phyloP scores from a whole-genome alignment of 2,113 vertebrate species.

The Ivindomyrus marchei region DNA sequence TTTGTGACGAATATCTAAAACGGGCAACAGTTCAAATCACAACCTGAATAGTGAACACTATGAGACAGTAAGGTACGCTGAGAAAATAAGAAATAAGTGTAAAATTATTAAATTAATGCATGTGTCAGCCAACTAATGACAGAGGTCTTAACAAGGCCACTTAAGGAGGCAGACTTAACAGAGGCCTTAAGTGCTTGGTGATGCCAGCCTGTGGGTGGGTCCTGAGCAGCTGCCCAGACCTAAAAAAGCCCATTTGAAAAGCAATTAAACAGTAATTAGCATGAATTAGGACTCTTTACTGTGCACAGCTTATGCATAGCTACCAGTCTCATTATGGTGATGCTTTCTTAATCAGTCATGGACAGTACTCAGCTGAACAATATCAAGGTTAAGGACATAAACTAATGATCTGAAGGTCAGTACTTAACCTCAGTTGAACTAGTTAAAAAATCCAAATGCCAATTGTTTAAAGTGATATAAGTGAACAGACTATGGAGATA shows the following conservation, averaged over 20 bases:
- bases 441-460: background rate
- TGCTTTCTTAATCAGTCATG: background rate
- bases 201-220: background rate
- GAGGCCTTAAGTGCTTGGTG: background rate
- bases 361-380: background rate
- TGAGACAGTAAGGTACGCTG: background rate
- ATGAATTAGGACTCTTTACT: slow-evolving; percentile 8
- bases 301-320: background rate
- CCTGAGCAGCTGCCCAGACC: background rate
- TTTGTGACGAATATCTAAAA: background rate
- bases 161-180: background rate
- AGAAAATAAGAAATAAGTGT: background rate
- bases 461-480: background rate
- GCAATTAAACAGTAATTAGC: slow-evolving; percentile 23
- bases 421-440: background rate
- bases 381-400: background rate
- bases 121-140: background rate
- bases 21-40: background rate
- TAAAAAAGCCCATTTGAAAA: slow-evolving; percentile 1
- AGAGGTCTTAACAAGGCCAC: background rate
- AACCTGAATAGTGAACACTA: background rate
- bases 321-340: background rate
- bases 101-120: background rate
- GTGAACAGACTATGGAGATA: background rate
- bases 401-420: background rate